Base-by-base conservation (phyloP, 2,797 vertebrate species). In the Hephaestus fuliginosus region DNA sequence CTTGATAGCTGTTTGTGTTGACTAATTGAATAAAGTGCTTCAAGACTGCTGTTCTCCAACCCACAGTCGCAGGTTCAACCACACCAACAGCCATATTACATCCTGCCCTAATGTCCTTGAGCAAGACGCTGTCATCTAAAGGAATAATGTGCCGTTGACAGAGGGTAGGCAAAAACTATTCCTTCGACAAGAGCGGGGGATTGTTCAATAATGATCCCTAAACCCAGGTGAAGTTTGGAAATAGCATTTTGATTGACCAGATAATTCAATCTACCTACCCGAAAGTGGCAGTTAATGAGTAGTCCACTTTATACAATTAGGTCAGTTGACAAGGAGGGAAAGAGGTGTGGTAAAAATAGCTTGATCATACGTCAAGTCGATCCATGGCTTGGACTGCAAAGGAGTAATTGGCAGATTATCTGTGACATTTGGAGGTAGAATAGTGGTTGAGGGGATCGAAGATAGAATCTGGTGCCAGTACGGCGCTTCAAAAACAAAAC, bases 191-290 rank as follows among this genome's bases (percentile, higher is more conserved):
- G 20, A 62, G 28, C 7, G n/a, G 9, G 6, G 7, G 55, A 10
- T 57, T 72, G 49, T 63, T 80, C 53, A 73, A 13, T 73, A 80
- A 72, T 2, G 55, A 74, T 33, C 20, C 2, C 17, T 9, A 44
- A 53, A 51, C 13, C 22, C 4, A 49, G 25, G n/a, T 41, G 56
- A 74, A 33, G 49, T 71, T 7, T 56, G 39, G 22, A 85, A 83
- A 85, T 73, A 48, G 30, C 49, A 52, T 74, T 77, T 76, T 70
- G 33, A 82, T 85, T 78, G 70, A 72, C 22, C 30, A 60, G 0
- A 66, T 80, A 51, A 81, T 78, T 71, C 4, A 63, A 39, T 78
- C 25, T n/a, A 10, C 4, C 51, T 63, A 25, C 7, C 14, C 66
- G 25, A 63, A 70, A 65, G 51, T n/a, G 73, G 14, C 60, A 58